A percentile compares a stretch with the other conserved stretches of the same genome.
These are phyloP conservation scores for Allolobophora icterica DNA, from an alignment of 2,888 invertebrate genomes.

Conservation along the genomic window DNA sequence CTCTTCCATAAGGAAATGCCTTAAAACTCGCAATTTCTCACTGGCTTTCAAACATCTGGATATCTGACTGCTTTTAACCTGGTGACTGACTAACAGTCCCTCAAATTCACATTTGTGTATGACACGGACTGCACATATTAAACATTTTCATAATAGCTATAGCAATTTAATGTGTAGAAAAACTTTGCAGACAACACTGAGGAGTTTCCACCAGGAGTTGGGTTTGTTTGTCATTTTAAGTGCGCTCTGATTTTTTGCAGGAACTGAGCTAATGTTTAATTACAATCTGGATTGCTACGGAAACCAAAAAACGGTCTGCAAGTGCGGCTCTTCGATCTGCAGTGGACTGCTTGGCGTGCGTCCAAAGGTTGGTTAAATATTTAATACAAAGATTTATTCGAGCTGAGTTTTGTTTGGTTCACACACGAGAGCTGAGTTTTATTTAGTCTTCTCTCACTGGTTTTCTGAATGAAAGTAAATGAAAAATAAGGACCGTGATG, in stretches of 20 bases:
- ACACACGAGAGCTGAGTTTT: neutral
- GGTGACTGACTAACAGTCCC: no score
- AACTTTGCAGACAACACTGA: neutral
- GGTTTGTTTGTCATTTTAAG: neutral
- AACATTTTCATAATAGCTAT: no score
- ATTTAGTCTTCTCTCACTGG: neutral
- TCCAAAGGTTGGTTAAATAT: slow-evolving; percentile 60
- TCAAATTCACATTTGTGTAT: no score
- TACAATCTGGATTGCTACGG: slow-evolving; percentile 83
- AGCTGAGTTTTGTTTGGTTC: neutral
- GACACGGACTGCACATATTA: no score
- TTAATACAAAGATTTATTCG: neutral
- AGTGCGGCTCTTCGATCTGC: slow-evolving; percentile 85
- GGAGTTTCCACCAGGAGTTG: neutral
- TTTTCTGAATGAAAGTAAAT: neutral
- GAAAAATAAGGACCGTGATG: neutral
- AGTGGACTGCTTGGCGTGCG: slow-evolving; percentile 85
- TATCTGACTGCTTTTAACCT: no score
- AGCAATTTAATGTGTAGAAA: neutral
- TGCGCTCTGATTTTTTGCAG: slow-evolving; percentile 27
- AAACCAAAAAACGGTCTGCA: slow-evolving; percentile 82
- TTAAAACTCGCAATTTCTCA: no score
- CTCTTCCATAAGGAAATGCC: no score
- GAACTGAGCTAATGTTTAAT: slow-evolving; percentile 86
- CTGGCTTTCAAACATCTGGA: no score